A percentile compares a stretch with the other conserved stretches of the same genome.
Evolutionary conservation across 1,140 invertebrate genomes (phyloP).

Genomic region (Drosophila takahashii): DNA sequence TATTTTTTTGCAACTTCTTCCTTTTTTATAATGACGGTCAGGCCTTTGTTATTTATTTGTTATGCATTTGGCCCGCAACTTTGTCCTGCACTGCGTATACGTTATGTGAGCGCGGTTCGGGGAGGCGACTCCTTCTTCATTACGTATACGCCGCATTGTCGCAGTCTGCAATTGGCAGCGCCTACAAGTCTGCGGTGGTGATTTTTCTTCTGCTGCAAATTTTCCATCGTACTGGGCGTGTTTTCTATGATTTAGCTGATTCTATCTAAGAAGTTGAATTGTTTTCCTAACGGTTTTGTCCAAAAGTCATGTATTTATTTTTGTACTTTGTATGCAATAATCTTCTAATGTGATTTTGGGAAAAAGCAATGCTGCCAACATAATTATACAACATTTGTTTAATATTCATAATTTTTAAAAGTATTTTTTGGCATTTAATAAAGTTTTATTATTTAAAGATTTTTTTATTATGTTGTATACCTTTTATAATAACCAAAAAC

Average conservation of each 20-base stretch:
- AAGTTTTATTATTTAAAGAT: too few species aligned
- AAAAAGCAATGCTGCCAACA: too few species aligned
- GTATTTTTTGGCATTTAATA: too few species aligned
- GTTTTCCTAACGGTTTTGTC: not conserved
- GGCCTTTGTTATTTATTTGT: slow-evolving; percentile 73
- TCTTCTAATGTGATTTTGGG: too few species aligned
- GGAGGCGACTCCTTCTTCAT: slow-evolving; percentile 16
- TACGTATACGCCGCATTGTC: slow-evolving; percentile 70
- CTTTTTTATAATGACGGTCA: slow-evolving; percentile 60
- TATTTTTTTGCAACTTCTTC: slow-evolving; percentile 15
- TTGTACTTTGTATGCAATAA: too few species aligned
- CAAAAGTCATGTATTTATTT: not conserved
- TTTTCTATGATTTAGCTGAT: not conserved
- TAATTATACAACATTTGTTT: too few species aligned
- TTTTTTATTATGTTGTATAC: too few species aligned
- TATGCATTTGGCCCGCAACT: slow-evolving; percentile 62
- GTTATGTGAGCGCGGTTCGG: slow-evolving; percentile 37
- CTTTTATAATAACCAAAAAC: too few species aligned
- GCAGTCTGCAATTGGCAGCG: slow-evolving; percentile 76
- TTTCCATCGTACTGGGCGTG: slow-evolving; percentile 39
- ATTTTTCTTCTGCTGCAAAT: slow-evolving; percentile 31
- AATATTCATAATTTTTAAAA: too few species aligned
- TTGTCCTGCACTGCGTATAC: slow-evolving; percentile 54
- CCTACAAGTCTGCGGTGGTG: slow-evolving; percentile 77
- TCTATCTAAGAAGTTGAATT: not conserved